These are phyloP conservation scores for Oegoconia quadripuncta DNA, from an alignment of 2,888 invertebrate genomes.

Conservation along the genomic window DNA sequence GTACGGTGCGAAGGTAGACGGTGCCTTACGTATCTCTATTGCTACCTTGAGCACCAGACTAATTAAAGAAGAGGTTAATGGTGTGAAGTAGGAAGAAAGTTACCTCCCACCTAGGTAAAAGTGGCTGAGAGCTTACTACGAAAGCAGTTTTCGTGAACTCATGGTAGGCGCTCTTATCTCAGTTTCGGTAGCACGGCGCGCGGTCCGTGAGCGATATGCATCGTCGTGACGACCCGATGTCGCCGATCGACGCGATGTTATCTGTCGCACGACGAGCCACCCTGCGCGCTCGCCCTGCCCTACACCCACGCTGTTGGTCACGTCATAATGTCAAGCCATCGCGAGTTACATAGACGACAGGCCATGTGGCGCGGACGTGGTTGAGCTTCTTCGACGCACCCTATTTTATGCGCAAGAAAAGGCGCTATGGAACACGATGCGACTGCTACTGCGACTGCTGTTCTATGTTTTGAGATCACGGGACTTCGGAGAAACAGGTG, in stretches of 20 bases:
- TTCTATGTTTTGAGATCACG: no score
- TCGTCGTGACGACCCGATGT: constrained; percentile 65
- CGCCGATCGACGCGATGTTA: constrained; percentile 49
- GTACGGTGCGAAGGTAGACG: no score
- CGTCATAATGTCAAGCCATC: constrained; percentile 6
- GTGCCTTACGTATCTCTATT: no score
- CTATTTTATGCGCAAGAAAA: background rate
- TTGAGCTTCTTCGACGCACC: background rate
- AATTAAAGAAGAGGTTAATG: no score
- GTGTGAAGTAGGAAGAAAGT: no score
- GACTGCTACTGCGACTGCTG: no score
- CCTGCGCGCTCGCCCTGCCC: constrained; percentile 3
- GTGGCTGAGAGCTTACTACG: no score
- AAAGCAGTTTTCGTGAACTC: background rate
- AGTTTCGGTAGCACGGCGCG: constrained; percentile 40
- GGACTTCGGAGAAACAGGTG: no score
- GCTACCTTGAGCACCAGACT: no score
- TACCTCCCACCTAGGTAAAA: no score
- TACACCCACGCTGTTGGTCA: constrained; percentile 4
- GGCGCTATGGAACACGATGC: no score
- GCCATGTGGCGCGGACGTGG: background rate
- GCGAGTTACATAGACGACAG: background rate
- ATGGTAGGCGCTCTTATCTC: constrained; percentile 21
- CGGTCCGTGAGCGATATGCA: constrained; percentile 45
- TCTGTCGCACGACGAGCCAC: constrained; percentile 45